Evolutionary conservation across 2,113 vertebrate genomes (phyloP), one percentile per base, ranked within the genome.

Genomic region (Connochaetes taurinus): DNA sequence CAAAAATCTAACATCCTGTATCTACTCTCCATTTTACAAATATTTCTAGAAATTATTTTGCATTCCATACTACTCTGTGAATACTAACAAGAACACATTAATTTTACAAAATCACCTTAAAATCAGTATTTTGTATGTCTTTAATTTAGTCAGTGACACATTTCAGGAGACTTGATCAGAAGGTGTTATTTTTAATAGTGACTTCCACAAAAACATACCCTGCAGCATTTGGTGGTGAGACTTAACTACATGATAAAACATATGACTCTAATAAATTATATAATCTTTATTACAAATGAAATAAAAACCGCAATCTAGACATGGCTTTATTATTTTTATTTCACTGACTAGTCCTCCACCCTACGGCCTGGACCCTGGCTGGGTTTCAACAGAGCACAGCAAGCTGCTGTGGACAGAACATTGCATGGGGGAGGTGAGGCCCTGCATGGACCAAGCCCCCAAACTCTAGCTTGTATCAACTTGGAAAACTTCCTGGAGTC

Each of bases 151-250:
- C 74, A 74, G 16, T 11, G 25, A 52, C 45, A 47, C 86, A 40
- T 80, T 57, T 91, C 64, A 80, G 64, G 64, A 80, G 5, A 43
- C 3, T 43, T 7, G 25, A 74, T 50, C 31, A 60, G 71, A 36
- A 71, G 62, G 64, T 47, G 33, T 64, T 80, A 47, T 85, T 88
- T 95, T 86, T 50, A 52, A 52, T 31, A 74, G 17, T 82, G 40
- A 33, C 80, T 89, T 62, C 81, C 91, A 85, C 87, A 85, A 64
- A 95, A 95, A 81, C 71, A 60, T 15, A 52, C 40, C 67, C 87
- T 86, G 33, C 27, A 71, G 50, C 50, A 31, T 60, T 13, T 60
- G 74, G 43, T 78, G 62, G 10, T 10, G 53, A 94, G 60, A 53
- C 33, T 78, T 78, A 94, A 62, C 57, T 57, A 60, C 25, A 1